Evolutionary conservation across 2,797 vertebrate species (phyloP).

Genomic region (Macropus fuliginosus): DNA sequence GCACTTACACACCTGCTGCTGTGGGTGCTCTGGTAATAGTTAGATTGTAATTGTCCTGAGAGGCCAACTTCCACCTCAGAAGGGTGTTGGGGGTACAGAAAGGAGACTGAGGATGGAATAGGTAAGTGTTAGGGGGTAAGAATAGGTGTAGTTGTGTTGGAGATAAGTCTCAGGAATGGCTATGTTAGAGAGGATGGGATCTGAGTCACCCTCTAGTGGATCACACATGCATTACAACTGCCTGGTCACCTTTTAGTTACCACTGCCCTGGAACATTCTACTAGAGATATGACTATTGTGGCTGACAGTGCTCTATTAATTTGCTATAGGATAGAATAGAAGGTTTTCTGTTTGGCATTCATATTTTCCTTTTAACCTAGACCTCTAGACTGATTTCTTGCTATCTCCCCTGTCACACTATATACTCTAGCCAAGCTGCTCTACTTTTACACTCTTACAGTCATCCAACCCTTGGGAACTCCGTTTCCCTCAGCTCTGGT

Average conservation of each 20-base stretch:
- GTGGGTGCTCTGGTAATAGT: background rate
- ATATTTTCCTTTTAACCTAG: background rate
- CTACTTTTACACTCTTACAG: background rate
- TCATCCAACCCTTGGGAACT: background rate
- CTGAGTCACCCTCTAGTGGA: background rate
- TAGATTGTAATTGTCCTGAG: background rate
- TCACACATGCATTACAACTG: background rate
- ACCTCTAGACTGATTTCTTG: background rate
- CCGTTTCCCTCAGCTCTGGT: background rate
- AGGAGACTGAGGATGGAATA: background rate
- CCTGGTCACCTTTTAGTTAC: background rate
- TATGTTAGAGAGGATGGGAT: background rate
- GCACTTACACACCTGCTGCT: background rate
- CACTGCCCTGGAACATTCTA: background rate
- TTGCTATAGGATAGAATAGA: background rate
- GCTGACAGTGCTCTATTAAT: background rate
- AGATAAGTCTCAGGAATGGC: background rate
- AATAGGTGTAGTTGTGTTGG: background rate
- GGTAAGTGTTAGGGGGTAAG: background rate
- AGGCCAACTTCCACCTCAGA: background rate
- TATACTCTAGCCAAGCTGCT: background rate
- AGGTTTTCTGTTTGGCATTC: background rate
- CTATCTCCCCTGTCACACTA: background rate
- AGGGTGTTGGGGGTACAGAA: background rate
- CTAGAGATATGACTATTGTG: background rate